A percentile compares a stretch with the other conserved stretches of the same genome.
Conservation (phyloP, 2,797 vertebrate genomes). For the Sebastes trivittatus region DNA sequence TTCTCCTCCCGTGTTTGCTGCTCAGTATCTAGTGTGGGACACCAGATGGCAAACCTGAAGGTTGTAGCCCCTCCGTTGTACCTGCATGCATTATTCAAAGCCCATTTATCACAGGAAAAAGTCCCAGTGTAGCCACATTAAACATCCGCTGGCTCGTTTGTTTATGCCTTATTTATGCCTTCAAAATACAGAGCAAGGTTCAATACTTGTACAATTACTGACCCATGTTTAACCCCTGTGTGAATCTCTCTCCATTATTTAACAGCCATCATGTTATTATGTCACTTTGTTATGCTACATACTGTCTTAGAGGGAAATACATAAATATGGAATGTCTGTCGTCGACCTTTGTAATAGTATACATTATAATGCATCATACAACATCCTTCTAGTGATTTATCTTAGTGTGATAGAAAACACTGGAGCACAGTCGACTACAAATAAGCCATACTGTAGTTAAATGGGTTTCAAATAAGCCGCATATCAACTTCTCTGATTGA, state of each 20-base stretch:
- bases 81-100: slow-evolving; percentile 74
- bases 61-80: slow-evolving; percentile 64
- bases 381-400: slow-evolving; percentile 13
- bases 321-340: slow-evolving; percentile 15
- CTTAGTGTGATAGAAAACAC: not conserved
- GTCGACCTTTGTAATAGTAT: not conserved
- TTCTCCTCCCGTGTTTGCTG: slow-evolving; percentile 28
- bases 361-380: not conserved
- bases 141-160: slow-evolving; percentile 62
- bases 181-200: slow-evolving; percentile 52
- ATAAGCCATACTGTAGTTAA: not conserved
- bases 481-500: not conserved
- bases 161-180: slow-evolving; percentile 69
- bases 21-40: slow-evolving; percentile 34
- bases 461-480: not conserved
- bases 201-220: slow-evolving; percentile 57
- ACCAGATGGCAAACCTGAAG: slow-evolving; percentile 73
- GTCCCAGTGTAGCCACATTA: slow-evolving; percentile 60
- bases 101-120: slow-evolving; percentile 70
- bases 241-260: slow-evolving; percentile 52
- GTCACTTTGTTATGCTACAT: slow-evolving; percentile 41
- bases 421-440: not conserved
- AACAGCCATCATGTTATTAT: slow-evolving; percentile 39
- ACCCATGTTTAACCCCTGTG: slow-evolving; percentile 63
- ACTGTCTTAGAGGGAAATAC: slow-evolving; percentile 19